These are phyloP conservation scores for Zygothrica quintamaculata DNA, from an alignment of 2,888 invertebrate genomes.

Conservation along the genomic window DNA sequence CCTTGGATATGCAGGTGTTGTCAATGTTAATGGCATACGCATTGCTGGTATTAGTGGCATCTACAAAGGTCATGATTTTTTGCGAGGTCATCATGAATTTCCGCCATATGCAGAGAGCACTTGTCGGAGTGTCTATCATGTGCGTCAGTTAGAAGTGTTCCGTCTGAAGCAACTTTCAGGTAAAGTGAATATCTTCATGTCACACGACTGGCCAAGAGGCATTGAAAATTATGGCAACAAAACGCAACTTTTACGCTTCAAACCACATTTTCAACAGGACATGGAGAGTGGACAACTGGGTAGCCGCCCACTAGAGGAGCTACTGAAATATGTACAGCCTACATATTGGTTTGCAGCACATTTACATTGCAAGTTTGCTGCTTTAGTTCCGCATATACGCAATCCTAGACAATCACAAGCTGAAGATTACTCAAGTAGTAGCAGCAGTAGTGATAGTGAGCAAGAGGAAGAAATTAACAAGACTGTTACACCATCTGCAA, in stretches of 20 bases:
- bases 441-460: constrained; percentile 43
- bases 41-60: constrained; percentile 93
- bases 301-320: constrained; percentile 92
- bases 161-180: constrained; percentile 91
- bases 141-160: constrained; percentile 94
- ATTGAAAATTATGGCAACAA: constrained; percentile 94
- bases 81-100: constrained; percentile 94
- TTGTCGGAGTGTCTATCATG: constrained; percentile 95
- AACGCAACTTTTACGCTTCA: constrained; percentile 88
- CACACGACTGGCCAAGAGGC: constrained; percentile 98
- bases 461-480: constrained; percentile 26
- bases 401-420: neutral
- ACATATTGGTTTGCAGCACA: constrained; percentile 98
- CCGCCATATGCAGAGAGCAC: constrained; percentile 93
- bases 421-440: constrained; percentile 15
- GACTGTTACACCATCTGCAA: neutral
- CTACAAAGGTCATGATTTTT: constrained; percentile 93
- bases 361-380: constrained; percentile 97
- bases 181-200: constrained; percentile 93
- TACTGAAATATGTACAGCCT: constrained; percentile 93
- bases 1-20: constrained; percentile 94
- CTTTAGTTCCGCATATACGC: constrained; percentile 90
- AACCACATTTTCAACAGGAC: constrained; percentile 94
- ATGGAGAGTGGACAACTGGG: constrained; percentile 93
- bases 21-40: constrained; percentile 92